These are phyloP conservation scores for Papilio glaucus DNA, from an alignment of 1,140 invertebrate species.

Conservation along the genomic window DNA sequence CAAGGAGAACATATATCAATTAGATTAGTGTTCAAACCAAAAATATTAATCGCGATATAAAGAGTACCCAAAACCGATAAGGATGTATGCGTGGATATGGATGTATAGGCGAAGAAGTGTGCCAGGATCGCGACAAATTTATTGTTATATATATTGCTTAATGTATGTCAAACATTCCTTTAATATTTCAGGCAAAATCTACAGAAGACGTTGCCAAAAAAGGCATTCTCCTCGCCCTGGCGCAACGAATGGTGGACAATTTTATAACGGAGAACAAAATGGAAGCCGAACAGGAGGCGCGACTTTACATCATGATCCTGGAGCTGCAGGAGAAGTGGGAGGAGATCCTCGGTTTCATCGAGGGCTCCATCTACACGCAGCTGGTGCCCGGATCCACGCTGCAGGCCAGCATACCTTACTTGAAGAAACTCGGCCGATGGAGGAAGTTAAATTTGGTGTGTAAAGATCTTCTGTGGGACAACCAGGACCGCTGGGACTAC, in stretches of 20 bases:
- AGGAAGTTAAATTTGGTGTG: constrained; percentile 87
- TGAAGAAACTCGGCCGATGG: constrained; percentile 90
- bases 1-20: too few relatives aligned
- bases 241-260: constrained; percentile 94
- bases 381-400: constrained; percentile 85
- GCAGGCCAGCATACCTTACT: constrained; percentile 88
- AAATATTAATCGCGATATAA: too few relatives aligned
- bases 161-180: background rate
- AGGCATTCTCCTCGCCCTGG: constrained; percentile 90
- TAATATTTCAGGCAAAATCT: constrained; percentile 69
- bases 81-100: too few relatives aligned
- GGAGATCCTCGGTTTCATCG: constrained; percentile 91
- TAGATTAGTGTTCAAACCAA: too few relatives aligned
- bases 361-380: constrained; percentile 88
- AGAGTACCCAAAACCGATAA: too few relatives aligned
- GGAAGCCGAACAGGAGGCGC: constrained; percentile 96
- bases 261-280: constrained; percentile 94
- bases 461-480: constrained; percentile 88
- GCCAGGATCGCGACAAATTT: too few relatives aligned
- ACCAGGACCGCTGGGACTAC: constrained; percentile 90
- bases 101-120: too few relatives aligned
- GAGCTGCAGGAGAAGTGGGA: constrained; percentile 93
- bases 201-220: constrained; percentile 81
- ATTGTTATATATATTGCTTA: too few relatives aligned
- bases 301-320: constrained; percentile 95